Percentiles rank a stretch among this genome's conserved stretches.
Evolutionary conservation across 2,113 vertebrate genomes (phyloP).

Genomic region (Pomatostomus ruficeps): DNA sequence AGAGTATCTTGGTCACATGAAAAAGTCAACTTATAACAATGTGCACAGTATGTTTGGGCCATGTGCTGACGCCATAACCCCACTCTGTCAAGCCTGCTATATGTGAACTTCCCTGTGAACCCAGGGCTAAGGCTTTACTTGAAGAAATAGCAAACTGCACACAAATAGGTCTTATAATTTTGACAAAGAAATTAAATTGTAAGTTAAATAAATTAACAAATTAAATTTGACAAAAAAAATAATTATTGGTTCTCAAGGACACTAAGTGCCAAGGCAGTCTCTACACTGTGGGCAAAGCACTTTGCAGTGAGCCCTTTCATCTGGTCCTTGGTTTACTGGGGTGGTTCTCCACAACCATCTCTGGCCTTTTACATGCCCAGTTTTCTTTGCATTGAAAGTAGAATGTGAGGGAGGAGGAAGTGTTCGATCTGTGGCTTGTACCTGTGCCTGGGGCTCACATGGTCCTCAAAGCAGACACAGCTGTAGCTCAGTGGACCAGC

Average conservation of each 20-base stretch:
- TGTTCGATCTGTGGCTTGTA: background rate
- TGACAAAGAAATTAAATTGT: background rate
- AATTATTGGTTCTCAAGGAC: background rate
- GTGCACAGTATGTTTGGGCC: background rate
- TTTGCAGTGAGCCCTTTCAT: background rate
- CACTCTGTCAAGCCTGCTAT: background rate
- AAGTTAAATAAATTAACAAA: background rate
- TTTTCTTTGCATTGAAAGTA: background rate
- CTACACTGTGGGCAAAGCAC: background rate
- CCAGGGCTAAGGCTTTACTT: background rate
- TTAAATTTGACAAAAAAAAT: background rate
- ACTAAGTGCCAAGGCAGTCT: background rate
- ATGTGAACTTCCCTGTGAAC: fast-evolving
- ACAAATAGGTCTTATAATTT: background rate
- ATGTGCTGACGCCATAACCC: background rate
- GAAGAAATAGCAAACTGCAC: background rate
- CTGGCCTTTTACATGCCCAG: background rate
- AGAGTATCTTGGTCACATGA: background rate
- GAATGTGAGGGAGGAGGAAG: background rate
- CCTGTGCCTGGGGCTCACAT: fast-evolving
- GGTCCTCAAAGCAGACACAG: background rate
- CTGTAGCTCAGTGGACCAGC: background rate
- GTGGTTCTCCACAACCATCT: background rate
- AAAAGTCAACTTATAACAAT: background rate
- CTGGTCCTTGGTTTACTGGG: background rate